Evolutionary conservation across 1,140 invertebrate genomes (phyloP).

Genomic region (Metaphire vulgaris): DNA sequence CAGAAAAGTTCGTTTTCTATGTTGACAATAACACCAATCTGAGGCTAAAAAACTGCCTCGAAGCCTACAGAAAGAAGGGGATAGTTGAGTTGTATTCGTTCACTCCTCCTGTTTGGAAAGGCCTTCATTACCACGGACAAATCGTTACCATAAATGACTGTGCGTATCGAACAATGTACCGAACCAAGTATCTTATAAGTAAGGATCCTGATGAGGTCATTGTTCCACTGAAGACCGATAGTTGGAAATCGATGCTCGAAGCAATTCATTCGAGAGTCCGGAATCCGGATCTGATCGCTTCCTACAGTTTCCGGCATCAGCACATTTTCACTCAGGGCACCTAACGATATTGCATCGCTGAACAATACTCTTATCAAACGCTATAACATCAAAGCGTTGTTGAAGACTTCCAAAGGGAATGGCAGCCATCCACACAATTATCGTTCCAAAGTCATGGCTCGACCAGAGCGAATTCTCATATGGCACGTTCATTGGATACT

Average conservation of each 20-base stretch:
- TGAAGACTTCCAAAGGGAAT: not conserved
- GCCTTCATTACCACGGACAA: conserved; percentile 55
- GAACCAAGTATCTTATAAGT: conserved; percentile 69
- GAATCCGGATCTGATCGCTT: not conserved
- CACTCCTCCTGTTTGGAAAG: not conserved
- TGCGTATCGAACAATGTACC: conserved; percentile 78
- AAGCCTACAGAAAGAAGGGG: not conserved
- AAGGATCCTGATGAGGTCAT: conserved; percentile 86
- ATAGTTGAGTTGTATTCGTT: not conserved
- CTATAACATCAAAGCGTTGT: not conserved
- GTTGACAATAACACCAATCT: not conserved
- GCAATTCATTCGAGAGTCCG: not conserved
- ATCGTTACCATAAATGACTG: conserved; percentile 89
- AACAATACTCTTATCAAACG: not conserved
- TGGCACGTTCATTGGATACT: not conserved
- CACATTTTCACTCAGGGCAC: not conserved
- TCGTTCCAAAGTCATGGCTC: not conserved
- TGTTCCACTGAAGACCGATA: conserved; percentile 68
- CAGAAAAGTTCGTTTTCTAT: not conserved
- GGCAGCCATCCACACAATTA: not conserved
- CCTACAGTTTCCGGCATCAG: not conserved
- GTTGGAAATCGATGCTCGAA: conserved; percentile 34
- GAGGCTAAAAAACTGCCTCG: not conserved
- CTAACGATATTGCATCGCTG: not conserved
- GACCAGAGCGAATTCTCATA: not conserved